Evolutionary conservation across 1,140 invertebrate species (phyloP), one percentile per base, ranked within the genome.

Genomic region (Drosophila nigrodunni): DNA sequence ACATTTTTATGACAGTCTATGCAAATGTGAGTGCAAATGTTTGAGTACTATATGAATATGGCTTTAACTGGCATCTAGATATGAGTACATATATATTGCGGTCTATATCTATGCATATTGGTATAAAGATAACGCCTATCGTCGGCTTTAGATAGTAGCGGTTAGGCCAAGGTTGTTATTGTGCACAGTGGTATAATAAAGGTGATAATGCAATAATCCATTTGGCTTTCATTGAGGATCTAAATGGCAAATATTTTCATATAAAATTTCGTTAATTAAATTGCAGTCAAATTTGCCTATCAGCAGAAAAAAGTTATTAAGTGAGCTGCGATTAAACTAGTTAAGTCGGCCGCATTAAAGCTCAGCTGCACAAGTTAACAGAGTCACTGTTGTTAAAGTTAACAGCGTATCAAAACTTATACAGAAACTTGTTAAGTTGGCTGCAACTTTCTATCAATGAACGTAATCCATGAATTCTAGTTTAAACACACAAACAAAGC

Each of bases 41-140:
- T 66, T 60, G 43, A 46, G 58, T 34, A 46, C 41, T 60, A 60
- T 30, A 59, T 68, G 25, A 41, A 35, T 35, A 60, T 13, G 50
- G 50, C 70, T 66, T 72, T 68, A 60, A 59, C 49, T 64, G 49
- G 34, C 68, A 55, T 52, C 25, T 30, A 30, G 52, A 47, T 57
- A 60, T 44, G 10, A 18, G 11, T 52, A 21, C 8, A 58, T 25
- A 55, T 37, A 30, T 55, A 55, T 39, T 41, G 41, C 41, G 11
- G 41, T 30, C 4, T 49, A 50, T 49, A 25, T 41, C 13, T 35
- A 49, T 54, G 11, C 15, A 30, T 62, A 44, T 49, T 58, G 65
- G 15, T 44, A 61, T 74, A 74, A 61, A 69, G 71, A 74, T 74
- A 74, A 55, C 50, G 71, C 11, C 41, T 71, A 41, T 62, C 47